phyloP scores from a whole-genome alignment of 2,888 invertebrate species.

The Itoplectis maculator region DNA sequence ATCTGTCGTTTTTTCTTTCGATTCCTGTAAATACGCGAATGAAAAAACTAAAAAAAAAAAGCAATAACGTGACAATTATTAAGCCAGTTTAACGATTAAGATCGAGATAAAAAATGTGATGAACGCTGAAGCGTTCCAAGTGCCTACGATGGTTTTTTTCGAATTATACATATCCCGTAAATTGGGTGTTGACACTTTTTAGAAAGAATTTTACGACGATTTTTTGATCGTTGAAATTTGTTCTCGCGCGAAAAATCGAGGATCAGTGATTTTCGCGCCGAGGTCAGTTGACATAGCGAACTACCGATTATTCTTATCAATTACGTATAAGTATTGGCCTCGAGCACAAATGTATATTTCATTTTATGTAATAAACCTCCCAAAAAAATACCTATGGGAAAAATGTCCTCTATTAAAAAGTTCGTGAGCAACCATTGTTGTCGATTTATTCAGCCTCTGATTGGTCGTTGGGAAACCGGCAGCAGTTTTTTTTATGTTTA shows the following conservation, averaged over 20 bases:
- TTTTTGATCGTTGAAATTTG: conserved; percentile 31
- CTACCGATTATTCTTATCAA: conserved; percentile 22
- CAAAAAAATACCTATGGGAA: no score
- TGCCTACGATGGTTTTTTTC: conserved; percentile 61
- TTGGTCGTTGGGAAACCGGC: no score
- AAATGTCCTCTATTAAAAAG: no score
- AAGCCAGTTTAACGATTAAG: conserved; percentile 53
- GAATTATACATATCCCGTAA: conserved; percentile 70
- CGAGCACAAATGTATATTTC: conserved; percentile 50
- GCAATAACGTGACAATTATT: conserved; percentile 61
- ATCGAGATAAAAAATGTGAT: conserved; percentile 53
- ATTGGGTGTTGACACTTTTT: conserved; percentile 68
- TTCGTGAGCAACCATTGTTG: no score
- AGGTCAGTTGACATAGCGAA: background rate
- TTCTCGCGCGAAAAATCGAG: conserved; percentile 22
- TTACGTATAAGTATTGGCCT: conserved; percentile 21
- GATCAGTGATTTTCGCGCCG: background rate
- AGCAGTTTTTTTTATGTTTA: no score
- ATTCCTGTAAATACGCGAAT: conserved; percentile 31
- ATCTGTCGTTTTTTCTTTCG: conserved; percentile 19
- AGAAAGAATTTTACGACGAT: conserved; percentile 65
- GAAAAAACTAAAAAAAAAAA: conserved; percentile 36
- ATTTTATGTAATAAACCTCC: no score
- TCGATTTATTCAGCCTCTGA: no score
- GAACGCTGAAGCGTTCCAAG: conserved; percentile 52